These are phyloP conservation scores for Neoscelio sp. DNA, from an alignment of 2,888 invertebrate genomes.

Conservation along the genomic window DNA sequence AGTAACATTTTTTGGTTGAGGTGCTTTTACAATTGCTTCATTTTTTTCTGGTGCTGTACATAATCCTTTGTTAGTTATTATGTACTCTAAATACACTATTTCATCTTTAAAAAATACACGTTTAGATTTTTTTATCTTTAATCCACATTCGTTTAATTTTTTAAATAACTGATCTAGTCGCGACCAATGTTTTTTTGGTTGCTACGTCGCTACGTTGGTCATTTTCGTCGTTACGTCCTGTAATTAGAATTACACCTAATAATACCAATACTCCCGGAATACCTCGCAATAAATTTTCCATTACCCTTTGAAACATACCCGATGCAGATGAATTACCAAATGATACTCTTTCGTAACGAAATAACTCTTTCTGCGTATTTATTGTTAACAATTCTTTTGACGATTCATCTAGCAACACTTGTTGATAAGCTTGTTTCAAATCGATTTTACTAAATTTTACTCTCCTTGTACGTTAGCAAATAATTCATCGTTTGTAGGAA, in stretches of 20 bases:
- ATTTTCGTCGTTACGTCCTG: constrained; percentile 69
- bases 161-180: too few species aligned
- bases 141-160: too few species aligned
- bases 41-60: too few species aligned
- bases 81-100: too few species aligned
- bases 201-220: too few species aligned
- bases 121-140: too few species aligned
- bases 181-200: constrained; percentile 76
- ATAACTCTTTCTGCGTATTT: constrained; percentile 1
- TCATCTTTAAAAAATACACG: too few species aligned
- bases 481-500: constrained; percentile 60
- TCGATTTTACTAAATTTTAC: constrained; percentile 18
- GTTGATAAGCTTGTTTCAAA: background rate
- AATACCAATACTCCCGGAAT: constrained; percentile 77
- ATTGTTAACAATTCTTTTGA: background rate
- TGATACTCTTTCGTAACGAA: constrained; percentile 6
- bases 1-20: too few species aligned
- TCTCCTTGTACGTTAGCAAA: constrained; percentile 53
- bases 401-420: background rate
- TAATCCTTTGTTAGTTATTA: too few species aligned
- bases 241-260: constrained; percentile 80
- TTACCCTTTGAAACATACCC: constrained; percentile 75
- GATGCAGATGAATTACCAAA: constrained; percentile 71
- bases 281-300: constrained; percentile 73
- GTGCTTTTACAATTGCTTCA: too few species aligned